Percentiles rank a stretch among this genome's conserved stretches.
Conservation (phyloP, 2,888 invertebrate species). For the Polyommatus iphigenia region DNA sequence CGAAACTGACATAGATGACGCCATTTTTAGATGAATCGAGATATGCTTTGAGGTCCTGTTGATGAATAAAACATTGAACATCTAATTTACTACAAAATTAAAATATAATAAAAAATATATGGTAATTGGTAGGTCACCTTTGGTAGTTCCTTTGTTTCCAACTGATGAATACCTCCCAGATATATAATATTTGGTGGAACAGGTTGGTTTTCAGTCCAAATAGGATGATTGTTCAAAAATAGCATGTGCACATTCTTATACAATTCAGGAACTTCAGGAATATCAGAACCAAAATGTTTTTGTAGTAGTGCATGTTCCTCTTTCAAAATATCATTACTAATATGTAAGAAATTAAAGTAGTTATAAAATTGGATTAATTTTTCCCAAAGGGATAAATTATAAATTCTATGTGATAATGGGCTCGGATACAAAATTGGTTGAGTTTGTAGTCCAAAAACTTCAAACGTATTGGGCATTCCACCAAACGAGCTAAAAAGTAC, state of each 20-base stretch:
- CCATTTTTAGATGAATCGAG: slow-evolving; percentile 51
- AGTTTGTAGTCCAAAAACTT: slow-evolving; percentile 12
- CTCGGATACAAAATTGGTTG: slow-evolving; percentile 29
- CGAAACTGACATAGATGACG: slow-evolving; percentile 56
- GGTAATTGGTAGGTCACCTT: not conserved
- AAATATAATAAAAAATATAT: not conserved
- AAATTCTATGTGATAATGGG: not conserved
- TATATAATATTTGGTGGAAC: slow-evolving; percentile 14
- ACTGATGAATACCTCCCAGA: slow-evolving; percentile 27
- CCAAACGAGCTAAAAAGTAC: slow-evolving; percentile 27
- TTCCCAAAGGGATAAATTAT: slow-evolving; percentile 22
- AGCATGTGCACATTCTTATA: slow-evolving; percentile 28
- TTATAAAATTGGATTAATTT: slow-evolving; percentile 20
- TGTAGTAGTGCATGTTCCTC: not conserved
- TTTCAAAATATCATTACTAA: not conserved
- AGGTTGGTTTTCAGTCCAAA: slow-evolving; percentile 33
- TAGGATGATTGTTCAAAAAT: slow-evolving; percentile 19
- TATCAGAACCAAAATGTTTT: slow-evolving; percentile 3
- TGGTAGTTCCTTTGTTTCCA: slow-evolving; percentile 13
- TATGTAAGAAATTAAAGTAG: not conserved
- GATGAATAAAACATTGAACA: not conserved
- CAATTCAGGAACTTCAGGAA: slow-evolving; percentile 20
- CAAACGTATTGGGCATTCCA: not conserved
- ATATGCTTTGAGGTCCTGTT: slow-evolving; percentile 48
- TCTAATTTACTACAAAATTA: not conserved